Evolutionary conservation across 2,888 invertebrate genomes (phyloP), one percentile per base, ranked within the genome.

Genomic region (Frankliniella fusca): DNA sequence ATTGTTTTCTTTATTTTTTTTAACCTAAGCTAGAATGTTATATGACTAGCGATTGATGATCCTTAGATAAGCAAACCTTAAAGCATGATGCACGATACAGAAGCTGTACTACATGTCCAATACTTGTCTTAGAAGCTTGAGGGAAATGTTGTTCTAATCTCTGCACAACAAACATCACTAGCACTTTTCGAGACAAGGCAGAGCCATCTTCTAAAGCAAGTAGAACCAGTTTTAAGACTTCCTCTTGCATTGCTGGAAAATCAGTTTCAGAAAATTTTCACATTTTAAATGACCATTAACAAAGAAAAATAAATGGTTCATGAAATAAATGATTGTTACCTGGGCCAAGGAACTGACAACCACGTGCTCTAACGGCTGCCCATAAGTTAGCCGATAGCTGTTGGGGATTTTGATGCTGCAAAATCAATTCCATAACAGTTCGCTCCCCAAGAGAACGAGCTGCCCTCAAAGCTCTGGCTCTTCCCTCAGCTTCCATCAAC

Each of bases 111-210:
- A 99, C 99, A 89, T 99, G 99, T 18, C 99, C 99, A 87, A 99
- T 98, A 87, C 97, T 97, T 50, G 99, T 99, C 90, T 99, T 99
- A 28, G 98, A 98, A 83, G 98, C 98, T 90, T 97, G 97, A 0
- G 97, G 95, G 88, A 96, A 96, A 88, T 97, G 97, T 80, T 98
- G 97, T 88, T 97, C 96, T 85, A 99, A 90, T 86, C 97, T 92
- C 89, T 99, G 98, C 84, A 99, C 98, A 80, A 99, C 98, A 90
- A 98, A 99, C 96, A 99, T 96, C 84, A 99, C 99, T 86, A 99
- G 90, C 81, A 97, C 97, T 90, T 97, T 97, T 85, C 97, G 91
- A 0, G 97, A 97, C 84, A 98, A 89, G 7, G 97, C 96, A 0
- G 97, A 96, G 15, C 98, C 98, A 89, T 99, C 98, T 88, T 98